Evolutionary conservation across 2,797 vertebrate species (phyloP).

Genomic region (Eupleurogrammus muticus): DNA sequence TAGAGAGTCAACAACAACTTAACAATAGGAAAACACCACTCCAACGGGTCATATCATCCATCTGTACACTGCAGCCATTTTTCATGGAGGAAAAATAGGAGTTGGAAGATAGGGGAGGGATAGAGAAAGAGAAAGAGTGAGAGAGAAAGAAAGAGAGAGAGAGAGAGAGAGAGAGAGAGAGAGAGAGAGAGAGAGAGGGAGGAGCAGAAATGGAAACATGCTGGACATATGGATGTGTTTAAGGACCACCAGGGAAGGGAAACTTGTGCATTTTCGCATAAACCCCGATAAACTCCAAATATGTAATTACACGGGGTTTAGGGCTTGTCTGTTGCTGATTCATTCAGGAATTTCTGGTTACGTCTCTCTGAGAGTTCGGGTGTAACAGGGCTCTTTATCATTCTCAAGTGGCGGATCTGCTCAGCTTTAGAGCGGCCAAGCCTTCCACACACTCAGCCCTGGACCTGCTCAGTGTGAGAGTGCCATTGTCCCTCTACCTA

Average conservation of each 20-base stretch:
- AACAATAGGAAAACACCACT: constrained; percentile 82
- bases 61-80: constrained; percentile 70
- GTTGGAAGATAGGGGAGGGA: constrained; percentile 57
- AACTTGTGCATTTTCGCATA: constrained; percentile 89
- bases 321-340: constrained; percentile 86
- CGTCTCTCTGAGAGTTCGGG: constrained; percentile 79
- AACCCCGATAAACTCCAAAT: constrained; percentile 90
- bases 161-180: constrained; percentile 45
- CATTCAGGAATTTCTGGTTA: constrained; percentile 87
- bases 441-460: constrained; percentile 60
- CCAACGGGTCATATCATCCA: constrained; percentile 74
- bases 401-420: constrained; percentile 80
- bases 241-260: constrained; percentile 90
- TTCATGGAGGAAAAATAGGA: constrained; percentile 68
- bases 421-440: constrained; percentile 68
- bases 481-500: constrained; percentile 71
- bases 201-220: constrained; percentile 85
- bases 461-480: constrained; percentile 70
- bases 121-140: constrained; percentile 34
- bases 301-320: constrained; percentile 91
- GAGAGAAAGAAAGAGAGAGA: constrained; percentile 56
- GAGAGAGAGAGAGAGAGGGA: constrained; percentile 70
- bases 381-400: constrained; percentile 75
- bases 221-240: constrained; percentile 89
- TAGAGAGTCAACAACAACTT: constrained; percentile 82